These are phyloP conservation scores for Caradrina kadenii DNA, from an alignment of 2,888 invertebrate genomes.

Conservation along the genomic window DNA sequence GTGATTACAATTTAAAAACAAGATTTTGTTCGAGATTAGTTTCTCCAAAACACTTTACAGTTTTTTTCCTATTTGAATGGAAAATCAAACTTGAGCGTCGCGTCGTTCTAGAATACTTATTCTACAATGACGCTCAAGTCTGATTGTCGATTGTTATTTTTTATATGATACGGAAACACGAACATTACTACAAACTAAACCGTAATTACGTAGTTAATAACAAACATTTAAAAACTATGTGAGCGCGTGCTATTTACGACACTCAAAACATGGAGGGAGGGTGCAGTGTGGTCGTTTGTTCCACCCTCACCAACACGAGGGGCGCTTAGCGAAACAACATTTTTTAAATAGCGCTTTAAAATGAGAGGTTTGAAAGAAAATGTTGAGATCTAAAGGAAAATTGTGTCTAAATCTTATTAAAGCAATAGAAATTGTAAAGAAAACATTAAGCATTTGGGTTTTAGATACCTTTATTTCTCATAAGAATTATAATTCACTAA, in stretches of 20 bases:
- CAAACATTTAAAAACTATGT: conserved; percentile 51
- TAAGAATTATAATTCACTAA: too few species aligned
- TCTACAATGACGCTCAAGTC: too few species aligned
- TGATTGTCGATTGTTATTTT: too few species aligned
- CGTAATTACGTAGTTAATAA: conserved; percentile 36
- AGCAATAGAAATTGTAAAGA: not conserved
- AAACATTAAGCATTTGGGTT: not conserved
- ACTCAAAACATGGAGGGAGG: conserved; percentile 36
- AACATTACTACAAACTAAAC: conserved; percentile 24
- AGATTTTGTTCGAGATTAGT: not conserved
- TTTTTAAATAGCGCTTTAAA: conserved; percentile 47
- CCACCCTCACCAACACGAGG: conserved; percentile 39
- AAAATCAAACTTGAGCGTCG: not conserved
- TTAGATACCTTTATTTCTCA: too few species aligned
- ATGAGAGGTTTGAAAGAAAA: conserved; percentile 25
- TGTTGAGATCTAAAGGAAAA: conserved; percentile 9
- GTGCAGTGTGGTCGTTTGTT: conserved; percentile 49
- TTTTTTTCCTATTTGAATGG: too few species aligned
- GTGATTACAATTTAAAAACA: not conserved
- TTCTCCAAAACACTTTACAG: too few species aligned
- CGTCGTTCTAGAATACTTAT: too few species aligned
- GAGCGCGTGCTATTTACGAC: conserved; percentile 54
- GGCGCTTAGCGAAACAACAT: conserved; percentile 50
- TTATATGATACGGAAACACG: not conserved
- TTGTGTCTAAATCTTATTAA: conserved; percentile 6